Percentiles rank a stretch among this genome's conserved stretches.
Evolutionary conservation across 2,113 vertebrate genomes (phyloP).

Genomic region (Microcebus ravelobensis): DNA sequence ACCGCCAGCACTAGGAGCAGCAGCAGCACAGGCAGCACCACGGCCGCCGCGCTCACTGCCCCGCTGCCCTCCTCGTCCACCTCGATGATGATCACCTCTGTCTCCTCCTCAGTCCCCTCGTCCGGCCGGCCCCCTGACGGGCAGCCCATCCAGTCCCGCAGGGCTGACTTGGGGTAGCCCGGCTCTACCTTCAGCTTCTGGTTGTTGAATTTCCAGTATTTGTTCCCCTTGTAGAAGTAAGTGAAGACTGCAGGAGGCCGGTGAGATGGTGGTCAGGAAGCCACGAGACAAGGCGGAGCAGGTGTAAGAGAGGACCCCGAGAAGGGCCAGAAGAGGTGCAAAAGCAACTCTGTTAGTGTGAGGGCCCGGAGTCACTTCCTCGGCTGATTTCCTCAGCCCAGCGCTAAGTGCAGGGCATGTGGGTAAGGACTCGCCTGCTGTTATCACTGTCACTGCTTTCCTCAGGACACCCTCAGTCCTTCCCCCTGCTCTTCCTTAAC

Average conservation of each 20-base stretch:
- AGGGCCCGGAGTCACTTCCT: not conserved
- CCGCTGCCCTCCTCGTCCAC: conserved; percentile 88
- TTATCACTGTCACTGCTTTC: not conserved
- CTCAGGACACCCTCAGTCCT: not conserved
- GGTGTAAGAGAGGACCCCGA: not conserved
- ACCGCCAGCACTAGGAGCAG: conserved; percentile 89
- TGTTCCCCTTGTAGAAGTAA: conserved; percentile 95
- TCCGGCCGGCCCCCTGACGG: conserved; percentile 83
- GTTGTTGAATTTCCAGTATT: conserved; percentile 97
- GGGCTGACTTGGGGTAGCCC: conserved; percentile 92
- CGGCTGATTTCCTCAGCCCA: not conserved
- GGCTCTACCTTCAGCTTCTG: conserved; percentile 93
- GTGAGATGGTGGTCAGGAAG: not conserved
- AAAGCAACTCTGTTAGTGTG: not conserved
- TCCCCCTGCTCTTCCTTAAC: not conserved
- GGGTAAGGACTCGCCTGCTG: not conserved
- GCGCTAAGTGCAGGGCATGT: not conserved
- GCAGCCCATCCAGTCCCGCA: conserved; percentile 94
- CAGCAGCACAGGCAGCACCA: conserved; percentile 91
- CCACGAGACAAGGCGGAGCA: not conserved
- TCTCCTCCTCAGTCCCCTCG: conserved; percentile 80
- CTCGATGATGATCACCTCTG: conserved; percentile 90
- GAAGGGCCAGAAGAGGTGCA: not conserved
- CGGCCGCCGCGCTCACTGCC: conserved; percentile 77
- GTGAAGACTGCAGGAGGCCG: conserved; percentile 87